Evolutionary conservation across 2,113 vertebrate species (phyloP).

Genomic region (Scolopax mira): DNA sequence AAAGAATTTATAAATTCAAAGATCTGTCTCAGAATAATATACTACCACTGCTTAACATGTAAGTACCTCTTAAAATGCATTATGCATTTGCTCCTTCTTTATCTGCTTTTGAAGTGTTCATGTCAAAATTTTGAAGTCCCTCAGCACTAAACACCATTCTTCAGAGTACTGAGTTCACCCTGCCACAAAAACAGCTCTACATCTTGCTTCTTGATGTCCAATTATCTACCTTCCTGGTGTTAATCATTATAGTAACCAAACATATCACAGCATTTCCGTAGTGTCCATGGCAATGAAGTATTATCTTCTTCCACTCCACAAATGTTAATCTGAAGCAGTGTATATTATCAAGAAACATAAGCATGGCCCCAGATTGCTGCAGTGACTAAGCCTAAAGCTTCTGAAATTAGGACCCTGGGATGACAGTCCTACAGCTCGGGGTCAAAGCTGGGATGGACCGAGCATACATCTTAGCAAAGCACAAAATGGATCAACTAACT

Average conservation of each 20-base stretch:
- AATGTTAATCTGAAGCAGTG: not conserved
- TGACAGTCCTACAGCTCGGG: not conserved
- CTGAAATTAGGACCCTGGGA: not conserved
- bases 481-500: not conserved
- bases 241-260: not conserved
- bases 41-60: not conserved
- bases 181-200: not conserved
- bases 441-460: accelerated
- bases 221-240: not conserved
- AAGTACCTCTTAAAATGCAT: not conserved
- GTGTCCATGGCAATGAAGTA: not conserved
- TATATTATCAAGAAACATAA: not conserved
- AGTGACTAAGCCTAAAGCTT: not conserved
- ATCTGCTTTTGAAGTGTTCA: not conserved
- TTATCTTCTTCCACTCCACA: not conserved
- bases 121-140: not conserved
- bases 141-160: not conserved
- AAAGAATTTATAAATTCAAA: slow-evolving; percentile 23
- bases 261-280: not conserved
- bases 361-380: not conserved
- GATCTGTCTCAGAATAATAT: not conserved
- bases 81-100: not conserved
- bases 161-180: not conserved
- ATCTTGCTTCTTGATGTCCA: not conserved
- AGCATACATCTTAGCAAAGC: not conserved